Conservation (phyloP, 2,113 vertebrate species). For the Lycocorax pyrrhopterus region DNA sequence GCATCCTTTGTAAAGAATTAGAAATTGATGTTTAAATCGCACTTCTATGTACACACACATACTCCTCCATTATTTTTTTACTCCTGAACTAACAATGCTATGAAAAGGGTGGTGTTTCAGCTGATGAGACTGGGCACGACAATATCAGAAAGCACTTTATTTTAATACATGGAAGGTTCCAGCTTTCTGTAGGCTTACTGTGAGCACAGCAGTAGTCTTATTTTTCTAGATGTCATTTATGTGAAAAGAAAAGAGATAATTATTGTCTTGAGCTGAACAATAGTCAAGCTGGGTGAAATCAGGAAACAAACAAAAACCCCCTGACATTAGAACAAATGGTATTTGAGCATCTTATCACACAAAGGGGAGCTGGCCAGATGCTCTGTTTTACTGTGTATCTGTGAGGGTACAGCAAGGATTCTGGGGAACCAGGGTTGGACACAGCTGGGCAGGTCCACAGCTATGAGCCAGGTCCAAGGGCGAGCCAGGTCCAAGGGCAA, state of each 20-base stretch:
- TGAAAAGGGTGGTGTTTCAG: not conserved
- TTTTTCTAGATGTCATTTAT: not conserved
- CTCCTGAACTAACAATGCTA: not conserved
- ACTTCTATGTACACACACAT: not conserved
- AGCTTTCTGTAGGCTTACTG: not conserved
- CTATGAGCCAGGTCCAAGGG: not conserved
- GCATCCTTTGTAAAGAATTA: not conserved
- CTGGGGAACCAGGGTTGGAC: fast-evolving
- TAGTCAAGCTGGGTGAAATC: not conserved
- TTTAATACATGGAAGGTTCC: not conserved
- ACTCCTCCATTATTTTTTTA: not conserved
- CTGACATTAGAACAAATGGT: not conserved
- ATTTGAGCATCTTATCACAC: not conserved
- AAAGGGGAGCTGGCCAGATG: not conserved
- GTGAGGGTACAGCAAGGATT: not conserved
- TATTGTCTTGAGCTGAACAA: not conserved
- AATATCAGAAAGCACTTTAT: not conserved
- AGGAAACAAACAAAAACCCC: not conserved
- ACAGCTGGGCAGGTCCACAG: not conserved
- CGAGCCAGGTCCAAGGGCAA: not conserved
- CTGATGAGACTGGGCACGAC: not conserved
- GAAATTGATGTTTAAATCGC: not conserved
- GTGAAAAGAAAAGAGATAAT: not conserved
- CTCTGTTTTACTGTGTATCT: not conserved
- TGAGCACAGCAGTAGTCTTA: not conserved